These are phyloP conservation scores for Calameuta idolon DNA, from an alignment of 2,888 invertebrate species.

Conservation along the genomic window DNA sequence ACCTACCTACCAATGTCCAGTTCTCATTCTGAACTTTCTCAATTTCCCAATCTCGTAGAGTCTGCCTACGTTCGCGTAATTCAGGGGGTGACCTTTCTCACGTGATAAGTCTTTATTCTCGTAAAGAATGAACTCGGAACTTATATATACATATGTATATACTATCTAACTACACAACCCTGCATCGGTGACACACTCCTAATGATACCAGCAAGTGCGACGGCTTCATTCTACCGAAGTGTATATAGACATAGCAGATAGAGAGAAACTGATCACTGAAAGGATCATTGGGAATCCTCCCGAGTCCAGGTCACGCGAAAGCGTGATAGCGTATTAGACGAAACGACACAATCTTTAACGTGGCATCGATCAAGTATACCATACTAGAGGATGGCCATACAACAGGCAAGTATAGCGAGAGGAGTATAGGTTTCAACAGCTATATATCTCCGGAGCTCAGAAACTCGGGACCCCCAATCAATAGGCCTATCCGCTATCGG, in stretches of 20 bases:
- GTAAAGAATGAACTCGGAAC: background rate
- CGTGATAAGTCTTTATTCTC: background rate
- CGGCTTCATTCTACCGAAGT: background rate
- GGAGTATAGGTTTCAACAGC: background rate
- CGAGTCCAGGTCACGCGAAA: background rate
- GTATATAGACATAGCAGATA: background rate
- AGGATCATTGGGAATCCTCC: background rate
- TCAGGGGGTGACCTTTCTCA: background rate
- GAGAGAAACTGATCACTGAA: background rate
- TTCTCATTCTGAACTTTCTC: background rate
- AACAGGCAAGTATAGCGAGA: background rate
- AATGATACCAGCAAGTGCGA: background rate
- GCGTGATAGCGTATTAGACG: background rate
- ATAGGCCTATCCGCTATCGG: slow-evolving; percentile 3
- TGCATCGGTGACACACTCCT: background rate
- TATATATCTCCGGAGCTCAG: background rate
- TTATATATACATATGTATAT: background rate
- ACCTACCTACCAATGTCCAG: background rate
- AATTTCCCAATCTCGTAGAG: no score
- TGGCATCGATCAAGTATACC: background rate
- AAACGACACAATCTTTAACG: background rate
- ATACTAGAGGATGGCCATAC: background rate
- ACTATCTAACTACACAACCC: background rate
- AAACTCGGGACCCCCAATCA: background rate
- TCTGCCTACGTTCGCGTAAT: background rate